Conservation (phyloP, 2,888 invertebrate species). For the Phortica magna region DNA sequence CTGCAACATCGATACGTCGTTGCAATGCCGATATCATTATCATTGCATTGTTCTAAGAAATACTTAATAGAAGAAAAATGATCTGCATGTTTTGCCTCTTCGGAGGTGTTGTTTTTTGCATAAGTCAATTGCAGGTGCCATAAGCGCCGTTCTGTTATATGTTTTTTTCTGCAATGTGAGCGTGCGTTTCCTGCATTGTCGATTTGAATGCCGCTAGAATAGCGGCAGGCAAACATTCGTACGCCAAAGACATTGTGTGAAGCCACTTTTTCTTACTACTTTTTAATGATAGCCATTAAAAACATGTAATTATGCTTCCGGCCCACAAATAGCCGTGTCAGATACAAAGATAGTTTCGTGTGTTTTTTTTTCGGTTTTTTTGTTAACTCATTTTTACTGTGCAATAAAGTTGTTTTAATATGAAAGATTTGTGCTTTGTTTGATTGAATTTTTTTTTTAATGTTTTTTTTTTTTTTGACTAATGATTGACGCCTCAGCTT, state of each 20-base stretch:
- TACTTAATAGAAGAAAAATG: no score
- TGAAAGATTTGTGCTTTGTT: no score
- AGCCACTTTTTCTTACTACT: background rate
- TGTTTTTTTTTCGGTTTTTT: no score
- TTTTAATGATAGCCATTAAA: background rate
- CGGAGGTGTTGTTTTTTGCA: no score
- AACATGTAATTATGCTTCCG: constrained; percentile 13
- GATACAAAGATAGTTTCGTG: background rate
- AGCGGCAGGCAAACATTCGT: background rate
- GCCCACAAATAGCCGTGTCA: background rate
- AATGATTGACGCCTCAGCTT: no score
- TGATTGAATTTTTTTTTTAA: constrained; percentile 16
- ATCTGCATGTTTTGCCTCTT: no score
- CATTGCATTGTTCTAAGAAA: no score
- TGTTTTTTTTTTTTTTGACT: constrained; percentile 41
- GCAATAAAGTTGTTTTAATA: no score
- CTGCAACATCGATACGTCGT: no score
- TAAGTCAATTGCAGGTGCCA: no score
- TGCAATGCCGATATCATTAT: no score
- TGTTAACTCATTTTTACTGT: constrained; percentile 33
- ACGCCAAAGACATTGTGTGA: background rate
- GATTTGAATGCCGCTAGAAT: background rate
- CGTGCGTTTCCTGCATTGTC: background rate
- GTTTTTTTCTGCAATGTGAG: background rate
- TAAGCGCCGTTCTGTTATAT: no score